phyloP scores from a whole-genome alignment of 1,140 invertebrate genomes.

The Trachymyrmex septentrionalis region DNA sequence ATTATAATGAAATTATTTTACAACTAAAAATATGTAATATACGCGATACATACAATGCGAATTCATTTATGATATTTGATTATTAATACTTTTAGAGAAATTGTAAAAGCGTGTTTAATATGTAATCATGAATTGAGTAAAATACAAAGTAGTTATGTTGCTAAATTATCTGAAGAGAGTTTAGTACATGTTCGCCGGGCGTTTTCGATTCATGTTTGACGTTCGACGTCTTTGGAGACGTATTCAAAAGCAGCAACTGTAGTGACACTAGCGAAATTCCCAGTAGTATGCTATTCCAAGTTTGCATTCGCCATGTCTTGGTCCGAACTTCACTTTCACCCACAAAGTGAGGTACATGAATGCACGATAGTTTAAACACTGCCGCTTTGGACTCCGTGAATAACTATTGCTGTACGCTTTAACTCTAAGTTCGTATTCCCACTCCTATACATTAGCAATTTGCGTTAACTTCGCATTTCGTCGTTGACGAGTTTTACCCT shows the following conservation, averaged over 20 bases:
- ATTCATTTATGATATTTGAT: constrained; percentile 1
- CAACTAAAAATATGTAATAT: constrained; percentile 12
- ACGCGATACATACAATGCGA: not conserved
- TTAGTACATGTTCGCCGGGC: constrained; percentile 38
- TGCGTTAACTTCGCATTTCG: constrained; percentile 36
- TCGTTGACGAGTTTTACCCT: constrained; percentile 18
- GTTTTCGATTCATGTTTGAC: constrained; percentile 58
- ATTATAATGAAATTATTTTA: constrained; percentile 27
- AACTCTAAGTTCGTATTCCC: constrained; percentile 55
- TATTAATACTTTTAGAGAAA: not conserved
- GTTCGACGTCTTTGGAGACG: constrained; percentile 55
- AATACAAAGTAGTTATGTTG: constrained; percentile 52
- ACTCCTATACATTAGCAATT: constrained; percentile 60
- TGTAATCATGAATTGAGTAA: not conserved
- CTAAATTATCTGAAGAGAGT: constrained; percentile 45
- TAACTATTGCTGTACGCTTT: constrained; percentile 50
- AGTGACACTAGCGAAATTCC: constrained; percentile 62
- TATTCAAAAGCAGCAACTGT: constrained; percentile 55
- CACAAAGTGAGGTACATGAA: constrained; percentile 57
- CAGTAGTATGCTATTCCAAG: constrained; percentile 43
- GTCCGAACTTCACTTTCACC: constrained; percentile 67
- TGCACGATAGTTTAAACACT: constrained; percentile 61
- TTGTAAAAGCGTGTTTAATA: not conserved
- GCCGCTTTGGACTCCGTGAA: constrained; percentile 27
- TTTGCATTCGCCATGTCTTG: constrained; percentile 50